Percentiles rank a stretch among this genome's conserved stretches.
Conservation (phyloP, 2,113 vertebrate genomes). For the Zapornia atra region DNA sequence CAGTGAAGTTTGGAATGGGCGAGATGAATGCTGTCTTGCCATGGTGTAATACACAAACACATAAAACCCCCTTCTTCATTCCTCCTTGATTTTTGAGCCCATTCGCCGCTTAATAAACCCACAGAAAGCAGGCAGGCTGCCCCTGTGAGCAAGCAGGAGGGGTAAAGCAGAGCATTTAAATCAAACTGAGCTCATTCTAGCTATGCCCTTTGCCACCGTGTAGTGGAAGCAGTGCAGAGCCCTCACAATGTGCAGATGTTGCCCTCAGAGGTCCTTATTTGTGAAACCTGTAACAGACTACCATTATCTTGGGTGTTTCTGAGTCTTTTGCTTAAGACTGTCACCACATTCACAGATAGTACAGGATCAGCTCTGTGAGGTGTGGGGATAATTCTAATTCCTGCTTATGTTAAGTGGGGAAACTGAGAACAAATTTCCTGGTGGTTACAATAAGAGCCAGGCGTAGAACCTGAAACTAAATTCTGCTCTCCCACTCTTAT, state of each 20-base stretch:
- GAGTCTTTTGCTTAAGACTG: neutral
- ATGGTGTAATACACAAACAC: neutral
- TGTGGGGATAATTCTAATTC: neutral
- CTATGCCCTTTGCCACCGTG: neutral
- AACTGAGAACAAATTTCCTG: neutral
- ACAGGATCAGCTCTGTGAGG: neutral
- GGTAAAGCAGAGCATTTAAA: neutral
- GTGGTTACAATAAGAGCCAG: neutral
- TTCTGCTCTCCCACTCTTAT: neutral
- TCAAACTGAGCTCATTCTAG: neutral
- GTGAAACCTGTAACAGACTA: neutral
- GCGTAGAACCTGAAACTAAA: neutral
- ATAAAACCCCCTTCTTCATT: neutral
- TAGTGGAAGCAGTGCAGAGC: neutral
- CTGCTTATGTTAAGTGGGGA: neutral
- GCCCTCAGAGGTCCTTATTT: neutral
- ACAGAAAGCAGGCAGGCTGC: neutral
- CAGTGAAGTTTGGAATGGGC: neutral
- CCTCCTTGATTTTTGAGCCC: neutral
- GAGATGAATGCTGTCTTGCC: neutral
- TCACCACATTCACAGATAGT: neutral
- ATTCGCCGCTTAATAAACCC: neutral
- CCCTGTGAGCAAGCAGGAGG: neutral
- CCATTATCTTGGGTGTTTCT: neutral
- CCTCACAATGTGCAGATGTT: neutral